Percentiles rank a stretch among this genome's conserved stretches.
These are phyloP conservation scores for Echinarachnius parma DNA, from an alignment of 53 echinoderm and acorn worm species.

Conservation along the genomic window DNA sequence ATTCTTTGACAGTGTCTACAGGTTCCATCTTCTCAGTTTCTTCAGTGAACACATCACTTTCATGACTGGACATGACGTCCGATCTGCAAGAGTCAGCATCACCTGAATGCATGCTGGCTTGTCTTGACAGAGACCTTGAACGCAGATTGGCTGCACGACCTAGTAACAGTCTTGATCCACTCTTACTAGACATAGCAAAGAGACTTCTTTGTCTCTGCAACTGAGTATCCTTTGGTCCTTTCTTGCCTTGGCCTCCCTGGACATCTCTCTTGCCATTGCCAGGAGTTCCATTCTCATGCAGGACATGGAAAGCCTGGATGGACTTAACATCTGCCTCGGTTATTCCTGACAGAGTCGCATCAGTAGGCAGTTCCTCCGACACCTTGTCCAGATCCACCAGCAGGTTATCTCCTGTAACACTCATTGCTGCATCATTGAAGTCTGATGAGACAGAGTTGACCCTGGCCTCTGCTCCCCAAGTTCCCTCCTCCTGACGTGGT, in stretches of 20 bases:
- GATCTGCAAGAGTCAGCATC: too few species aligned
- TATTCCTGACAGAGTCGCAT: conserved; percentile 20
- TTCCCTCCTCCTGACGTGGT: conserved; percentile 10
- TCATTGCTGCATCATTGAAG: conserved; percentile 44
- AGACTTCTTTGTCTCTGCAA: conserved; percentile 29
- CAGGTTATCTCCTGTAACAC: conserved; percentile 40
- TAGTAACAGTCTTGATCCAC: conserved; percentile 31
- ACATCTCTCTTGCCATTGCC: conserved; percentile 10
- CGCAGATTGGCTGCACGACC: background rate
- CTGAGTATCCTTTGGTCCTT: background rate
- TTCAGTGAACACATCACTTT: too few species aligned
- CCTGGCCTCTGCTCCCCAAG: conserved; percentile 21
- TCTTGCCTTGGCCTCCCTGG: background rate
- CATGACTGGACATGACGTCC: too few species aligned
- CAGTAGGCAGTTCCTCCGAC: conserved; percentile 28
- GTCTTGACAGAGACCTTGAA: too few species aligned
- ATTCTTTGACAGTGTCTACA: too few species aligned
- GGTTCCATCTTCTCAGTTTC: too few species aligned
- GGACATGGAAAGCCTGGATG: conserved; percentile 42
- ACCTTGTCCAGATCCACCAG: conserved; percentile 33
- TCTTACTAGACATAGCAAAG: conserved; percentile 32
- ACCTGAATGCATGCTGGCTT: too few species aligned
- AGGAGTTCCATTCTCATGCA: conserved; percentile 25
- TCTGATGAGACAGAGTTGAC: conserved; percentile 40
- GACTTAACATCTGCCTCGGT: conserved; percentile 42